Conservation (phyloP, 2,113 vertebrate species). For the Hippoglossus stenolepis region DNA sequence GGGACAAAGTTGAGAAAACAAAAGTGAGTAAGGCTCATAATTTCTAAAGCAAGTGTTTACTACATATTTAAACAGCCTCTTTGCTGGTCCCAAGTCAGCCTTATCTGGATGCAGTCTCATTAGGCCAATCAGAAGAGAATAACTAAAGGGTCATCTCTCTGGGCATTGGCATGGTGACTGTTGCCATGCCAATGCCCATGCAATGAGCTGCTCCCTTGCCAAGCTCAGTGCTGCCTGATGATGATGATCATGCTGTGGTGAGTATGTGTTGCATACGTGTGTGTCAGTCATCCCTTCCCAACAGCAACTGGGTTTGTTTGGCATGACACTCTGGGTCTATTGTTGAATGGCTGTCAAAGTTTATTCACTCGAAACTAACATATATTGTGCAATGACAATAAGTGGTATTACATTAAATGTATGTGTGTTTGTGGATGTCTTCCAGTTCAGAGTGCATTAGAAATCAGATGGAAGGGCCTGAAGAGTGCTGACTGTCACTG, state of each 20-base stretch:
- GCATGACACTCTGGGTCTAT: too few species aligned
- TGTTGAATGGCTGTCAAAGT: too few species aligned
- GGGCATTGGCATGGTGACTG: conserved; percentile 57
- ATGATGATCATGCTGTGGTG: conserved; percentile 1
- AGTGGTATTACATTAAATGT: too few species aligned
- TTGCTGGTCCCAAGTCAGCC: neutral
- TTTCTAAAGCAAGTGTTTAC: neutral
- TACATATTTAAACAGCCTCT: neutral
- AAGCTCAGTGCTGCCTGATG: neutral
- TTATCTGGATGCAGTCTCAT: conserved; percentile 13
- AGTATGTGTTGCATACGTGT: neutral
- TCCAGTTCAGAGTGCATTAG: too few species aligned
- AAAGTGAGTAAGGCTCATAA: neutral
- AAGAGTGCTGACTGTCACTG: too few species aligned
- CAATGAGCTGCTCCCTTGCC: conserved; percentile 19
- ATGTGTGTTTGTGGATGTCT: too few species aligned
- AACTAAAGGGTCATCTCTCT: conserved; percentile 46
- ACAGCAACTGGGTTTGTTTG: neutral
- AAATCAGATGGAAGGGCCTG: too few species aligned
- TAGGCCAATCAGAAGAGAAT: conserved; percentile 24
- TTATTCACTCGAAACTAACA: too few species aligned
- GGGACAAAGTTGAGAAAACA: neutral
- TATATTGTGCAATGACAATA: too few species aligned
- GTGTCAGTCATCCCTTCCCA: conserved; percentile 6
- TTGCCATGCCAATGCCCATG: conserved; percentile 59